These are phyloP conservation scores for Morpho deidamia DNA, from an alignment of 2,888 invertebrate species.

Conservation along the genomic window DNA sequence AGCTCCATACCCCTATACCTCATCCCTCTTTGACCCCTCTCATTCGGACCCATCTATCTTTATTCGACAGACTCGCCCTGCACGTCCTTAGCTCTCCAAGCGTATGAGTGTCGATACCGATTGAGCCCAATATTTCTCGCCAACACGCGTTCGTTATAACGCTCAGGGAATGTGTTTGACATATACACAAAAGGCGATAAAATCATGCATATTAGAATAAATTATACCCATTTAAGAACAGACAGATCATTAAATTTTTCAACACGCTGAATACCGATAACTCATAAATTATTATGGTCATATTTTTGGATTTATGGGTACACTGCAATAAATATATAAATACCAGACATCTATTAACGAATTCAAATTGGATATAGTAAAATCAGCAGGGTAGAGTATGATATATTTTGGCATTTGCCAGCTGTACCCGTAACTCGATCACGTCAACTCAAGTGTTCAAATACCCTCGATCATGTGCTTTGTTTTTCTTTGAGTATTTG, in stretches of 20 bases:
- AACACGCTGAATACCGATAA: constrained; percentile 29
- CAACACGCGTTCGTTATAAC: constrained; percentile 34
- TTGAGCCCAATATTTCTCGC: constrained; percentile 31
- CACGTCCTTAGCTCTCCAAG: constrained; percentile 51
- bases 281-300: constrained; percentile 24
- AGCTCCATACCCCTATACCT: constrained; percentile 49
- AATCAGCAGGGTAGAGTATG: no score
- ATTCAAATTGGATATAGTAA: no score
- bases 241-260: constrained; percentile 41
- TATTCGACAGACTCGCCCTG: constrained; percentile 62
- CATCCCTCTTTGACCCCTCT: constrained; percentile 31
- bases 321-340: constrained; percentile 1
- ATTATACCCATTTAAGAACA: constrained; percentile 37
- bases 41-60: constrained; percentile 62
- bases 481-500: no score
- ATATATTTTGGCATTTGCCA: no score
- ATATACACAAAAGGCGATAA: constrained; percentile 43
- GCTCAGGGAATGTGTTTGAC: constrained; percentile 42
- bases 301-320: constrained; percentile 12
- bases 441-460: no score
- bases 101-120: constrained; percentile 41
- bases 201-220: constrained; percentile 50
- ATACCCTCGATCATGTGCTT: no score
- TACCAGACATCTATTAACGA: background rate
- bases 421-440: no score